Conservation (phyloP, 2,113 vertebrate species). For the Apodemus speciosus region DNA sequence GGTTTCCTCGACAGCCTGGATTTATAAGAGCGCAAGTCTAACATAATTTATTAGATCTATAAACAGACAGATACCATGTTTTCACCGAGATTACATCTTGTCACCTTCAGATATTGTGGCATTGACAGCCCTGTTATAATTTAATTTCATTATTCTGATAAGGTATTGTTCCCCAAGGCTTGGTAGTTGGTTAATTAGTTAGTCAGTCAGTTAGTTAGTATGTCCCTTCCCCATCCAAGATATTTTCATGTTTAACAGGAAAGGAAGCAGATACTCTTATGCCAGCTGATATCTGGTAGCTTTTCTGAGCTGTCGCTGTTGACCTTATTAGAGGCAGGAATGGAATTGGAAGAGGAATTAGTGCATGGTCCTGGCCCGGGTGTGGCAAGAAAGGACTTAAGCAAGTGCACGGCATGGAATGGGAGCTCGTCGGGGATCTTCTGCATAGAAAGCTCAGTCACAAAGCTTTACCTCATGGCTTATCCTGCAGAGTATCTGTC, state of each 20-base stretch:
- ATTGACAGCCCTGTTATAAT: slow-evolving; percentile 70
- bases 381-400: not conserved
- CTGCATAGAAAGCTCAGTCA: not conserved
- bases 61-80: slow-evolving; percentile 87
- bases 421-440: not conserved
- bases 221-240: not conserved
- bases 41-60: slow-evolving; percentile 90
- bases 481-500: not conserved
- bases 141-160: slow-evolving; percentile 80
- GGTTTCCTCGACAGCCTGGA: slow-evolving; percentile 89
- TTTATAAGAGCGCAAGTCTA: slow-evolving; percentile 87
- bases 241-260: slow-evolving; percentile 62
- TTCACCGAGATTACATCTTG: slow-evolving; percentile 85
- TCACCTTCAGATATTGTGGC: slow-evolving; percentile 81
- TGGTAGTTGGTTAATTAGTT: slow-evolving; percentile 4
- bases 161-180: slow-evolving; percentile 59
- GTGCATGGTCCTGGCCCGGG: not conserved
- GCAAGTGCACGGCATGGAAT: not conserved
- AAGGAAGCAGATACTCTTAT: slow-evolving; percentile 25
- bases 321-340: not conserved
- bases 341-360: not conserved
- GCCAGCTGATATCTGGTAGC: slow-evolving; percentile 42
- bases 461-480: not conserved
- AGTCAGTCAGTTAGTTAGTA: not conserved
- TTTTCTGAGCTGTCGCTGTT: not conserved